These are phyloP conservation scores for Indicator maculatus DNA, from an alignment of 2,113 vertebrate species.

Conservation along the genomic window DNA sequence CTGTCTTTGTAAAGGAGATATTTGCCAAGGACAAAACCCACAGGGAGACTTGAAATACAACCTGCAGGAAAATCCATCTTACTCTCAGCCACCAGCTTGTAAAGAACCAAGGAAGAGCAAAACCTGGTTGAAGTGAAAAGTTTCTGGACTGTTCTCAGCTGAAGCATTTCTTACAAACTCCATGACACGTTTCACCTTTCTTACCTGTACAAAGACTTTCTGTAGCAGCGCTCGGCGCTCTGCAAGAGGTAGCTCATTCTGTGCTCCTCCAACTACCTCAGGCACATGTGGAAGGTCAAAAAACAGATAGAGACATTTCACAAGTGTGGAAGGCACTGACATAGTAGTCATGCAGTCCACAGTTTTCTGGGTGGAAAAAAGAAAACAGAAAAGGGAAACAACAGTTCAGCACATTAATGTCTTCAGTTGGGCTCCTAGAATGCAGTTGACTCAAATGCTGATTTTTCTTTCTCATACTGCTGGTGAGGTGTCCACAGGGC, in stretches of 20 bases:
- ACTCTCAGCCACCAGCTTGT: background rate
- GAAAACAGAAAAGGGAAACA: background rate
- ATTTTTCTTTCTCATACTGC: background rate
- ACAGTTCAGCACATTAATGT: background rate
- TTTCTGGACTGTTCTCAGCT: background rate
- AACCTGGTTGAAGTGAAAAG: background rate
- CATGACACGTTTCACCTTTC: background rate
- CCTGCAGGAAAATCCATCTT: background rate
- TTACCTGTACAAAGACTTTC: slow-evolving; percentile 98
- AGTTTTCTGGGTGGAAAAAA: slow-evolving; percentile 86
- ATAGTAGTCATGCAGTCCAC: slow-evolving; percentile 99
- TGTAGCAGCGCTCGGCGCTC: slow-evolving; percentile 93
- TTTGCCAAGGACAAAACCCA: background rate
- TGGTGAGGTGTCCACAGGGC: background rate
- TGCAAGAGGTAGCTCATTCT: slow-evolving; percentile 91
- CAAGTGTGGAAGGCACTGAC: slow-evolving; percentile 98
- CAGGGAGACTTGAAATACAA: background rate
- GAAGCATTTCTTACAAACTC: background rate
- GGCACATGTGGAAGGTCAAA: slow-evolving; percentile 98
- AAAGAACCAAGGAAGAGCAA: background rate
- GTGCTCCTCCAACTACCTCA: slow-evolving; percentile 87
- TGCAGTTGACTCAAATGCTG: background rate
- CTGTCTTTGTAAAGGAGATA: background rate
- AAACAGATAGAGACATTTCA: slow-evolving; percentile 99
- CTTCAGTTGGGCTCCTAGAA: background rate